A percentile compares a stretch with the other conserved stretches of the same genome.
Conservation (phyloP, 2,113 vertebrate genomes). For the Takifugu bimaculatus region DNA sequence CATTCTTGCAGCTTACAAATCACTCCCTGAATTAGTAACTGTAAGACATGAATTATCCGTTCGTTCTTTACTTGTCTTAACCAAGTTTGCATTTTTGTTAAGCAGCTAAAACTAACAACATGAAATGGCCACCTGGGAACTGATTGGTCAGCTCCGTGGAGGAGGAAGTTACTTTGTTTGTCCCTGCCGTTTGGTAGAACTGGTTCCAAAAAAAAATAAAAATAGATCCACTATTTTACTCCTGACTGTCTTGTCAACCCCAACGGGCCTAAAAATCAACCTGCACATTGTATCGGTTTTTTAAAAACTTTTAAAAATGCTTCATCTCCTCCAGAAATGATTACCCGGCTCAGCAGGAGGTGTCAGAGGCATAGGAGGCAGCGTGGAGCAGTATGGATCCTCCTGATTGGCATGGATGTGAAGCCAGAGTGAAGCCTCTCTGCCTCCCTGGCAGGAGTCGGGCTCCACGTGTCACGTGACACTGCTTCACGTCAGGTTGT, state of each 20-base stretch:
- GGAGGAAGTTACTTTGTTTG: too few relatives aligned
- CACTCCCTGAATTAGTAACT: too few relatives aligned
- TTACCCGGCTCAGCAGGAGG: slow-evolving; percentile 76
- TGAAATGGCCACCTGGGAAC: too few relatives aligned
- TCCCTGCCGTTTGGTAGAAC: too few relatives aligned
- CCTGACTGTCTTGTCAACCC: background rate
- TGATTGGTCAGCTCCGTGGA: too few relatives aligned
- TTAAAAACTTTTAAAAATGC: background rate
- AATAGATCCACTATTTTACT: background rate
- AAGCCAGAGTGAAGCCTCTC: slow-evolving; percentile 47
- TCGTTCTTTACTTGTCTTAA: too few relatives aligned
- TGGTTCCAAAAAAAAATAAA: too few relatives aligned
- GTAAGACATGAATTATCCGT: too few relatives aligned
- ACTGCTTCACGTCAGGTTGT: slow-evolving; percentile 2
- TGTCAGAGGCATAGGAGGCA: slow-evolving; percentile 74
- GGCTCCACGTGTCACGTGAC: slow-evolving; percentile 68
- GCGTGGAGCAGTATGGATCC: slow-evolving; percentile 48
- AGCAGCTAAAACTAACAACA: too few relatives aligned
- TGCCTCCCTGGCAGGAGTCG: slow-evolving; percentile 37
- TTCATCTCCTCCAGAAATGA: slow-evolving; percentile 17
- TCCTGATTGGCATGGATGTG: slow-evolving; percentile 62
- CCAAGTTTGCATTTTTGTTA: too few relatives aligned
- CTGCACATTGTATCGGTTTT: too few relatives aligned
- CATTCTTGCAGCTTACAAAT: background rate
- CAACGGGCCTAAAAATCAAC: background rate